Conservation (phyloP, 2,113 vertebrate genomes). For the Cathartes aura region DNA sequence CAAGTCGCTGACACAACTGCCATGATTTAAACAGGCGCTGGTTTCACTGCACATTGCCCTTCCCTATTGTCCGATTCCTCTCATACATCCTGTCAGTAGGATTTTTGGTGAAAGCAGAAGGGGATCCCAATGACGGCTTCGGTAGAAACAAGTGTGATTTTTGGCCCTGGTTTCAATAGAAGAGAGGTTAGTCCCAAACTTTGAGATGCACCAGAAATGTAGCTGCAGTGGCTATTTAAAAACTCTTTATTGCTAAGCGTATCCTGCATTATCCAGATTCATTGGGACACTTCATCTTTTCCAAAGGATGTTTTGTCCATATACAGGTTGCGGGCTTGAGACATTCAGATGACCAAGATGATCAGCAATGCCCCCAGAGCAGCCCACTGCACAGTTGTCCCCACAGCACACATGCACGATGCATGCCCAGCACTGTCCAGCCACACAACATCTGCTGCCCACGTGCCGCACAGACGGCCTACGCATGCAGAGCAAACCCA, state of each 20-base stretch:
- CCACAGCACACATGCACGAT: rapidly evolving
- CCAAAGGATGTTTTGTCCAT: neutral
- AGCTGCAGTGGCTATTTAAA: neutral
- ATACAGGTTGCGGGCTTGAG: neutral
- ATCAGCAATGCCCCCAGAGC: too few species aligned
- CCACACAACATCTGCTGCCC: neutral
- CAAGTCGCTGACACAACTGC: rapidly evolving
- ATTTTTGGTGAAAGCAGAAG: neutral
- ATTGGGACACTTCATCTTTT: neutral
- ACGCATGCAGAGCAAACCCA: neutral
- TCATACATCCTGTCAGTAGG: rapidly evolving
- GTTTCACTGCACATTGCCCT: neutral
- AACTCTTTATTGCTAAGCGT: neutral
- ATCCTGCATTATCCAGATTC: neutral
- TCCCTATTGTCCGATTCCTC: neutral
- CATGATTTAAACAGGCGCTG: neutral
- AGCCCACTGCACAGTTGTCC: neutral
- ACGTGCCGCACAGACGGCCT: neutral
- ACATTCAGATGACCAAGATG: neutral
- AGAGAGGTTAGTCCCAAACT: neutral
- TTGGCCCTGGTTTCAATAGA: neutral
- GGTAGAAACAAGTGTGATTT: neutral
- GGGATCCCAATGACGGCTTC: neutral
- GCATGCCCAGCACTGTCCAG: neutral
- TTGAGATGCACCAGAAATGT: neutral